Evolutionary conservation across 2,113 vertebrate species (phyloP).

Genomic region (Epinephelus moara): DNA sequence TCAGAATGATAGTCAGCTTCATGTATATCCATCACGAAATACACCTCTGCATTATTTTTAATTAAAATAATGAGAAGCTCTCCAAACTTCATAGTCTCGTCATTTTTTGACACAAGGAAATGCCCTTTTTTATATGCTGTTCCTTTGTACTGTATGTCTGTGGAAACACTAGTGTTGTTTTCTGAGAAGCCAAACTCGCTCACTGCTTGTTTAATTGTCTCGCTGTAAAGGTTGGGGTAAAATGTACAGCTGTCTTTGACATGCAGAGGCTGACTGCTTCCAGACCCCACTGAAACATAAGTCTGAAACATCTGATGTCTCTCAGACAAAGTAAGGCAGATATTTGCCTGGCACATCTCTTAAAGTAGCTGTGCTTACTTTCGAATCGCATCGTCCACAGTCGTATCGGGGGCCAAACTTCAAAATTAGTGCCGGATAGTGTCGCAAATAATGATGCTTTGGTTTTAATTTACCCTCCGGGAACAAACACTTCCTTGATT

Average conservation of each 20-base stretch:
- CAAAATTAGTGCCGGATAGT: constrained; percentile 46
- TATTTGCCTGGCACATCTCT: not conserved
- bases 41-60: constrained; percentile 41
- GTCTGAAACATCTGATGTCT: constrained; percentile 63
- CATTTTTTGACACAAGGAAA: too few species aligned
- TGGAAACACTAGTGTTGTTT: too few species aligned
- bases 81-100: too few species aligned
- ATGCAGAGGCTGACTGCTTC: too few species aligned
- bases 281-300: constrained; percentile 9
- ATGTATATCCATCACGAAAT: constrained; percentile 49
- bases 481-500: too few species aligned
- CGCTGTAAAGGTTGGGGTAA: too few species aligned
- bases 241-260: too few species aligned
- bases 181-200: too few species aligned
- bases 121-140: too few species aligned
- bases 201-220: too few species aligned
- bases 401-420: constrained; percentile 60
- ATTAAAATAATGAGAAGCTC: constrained; percentile 36
- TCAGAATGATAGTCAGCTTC: constrained; percentile 41
- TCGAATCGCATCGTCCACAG: constrained; percentile 55
- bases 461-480: too few species aligned
- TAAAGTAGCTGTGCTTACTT: constrained; percentile 7
- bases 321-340: constrained; percentile 35
- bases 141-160: too few species aligned
- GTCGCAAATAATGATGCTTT: not conserved